Percentiles rank a stretch among this genome's conserved stretches.
Evolutionary conservation across 1,140 invertebrate genomes (phyloP).

Genomic region (Nautilus pompilius): DNA sequence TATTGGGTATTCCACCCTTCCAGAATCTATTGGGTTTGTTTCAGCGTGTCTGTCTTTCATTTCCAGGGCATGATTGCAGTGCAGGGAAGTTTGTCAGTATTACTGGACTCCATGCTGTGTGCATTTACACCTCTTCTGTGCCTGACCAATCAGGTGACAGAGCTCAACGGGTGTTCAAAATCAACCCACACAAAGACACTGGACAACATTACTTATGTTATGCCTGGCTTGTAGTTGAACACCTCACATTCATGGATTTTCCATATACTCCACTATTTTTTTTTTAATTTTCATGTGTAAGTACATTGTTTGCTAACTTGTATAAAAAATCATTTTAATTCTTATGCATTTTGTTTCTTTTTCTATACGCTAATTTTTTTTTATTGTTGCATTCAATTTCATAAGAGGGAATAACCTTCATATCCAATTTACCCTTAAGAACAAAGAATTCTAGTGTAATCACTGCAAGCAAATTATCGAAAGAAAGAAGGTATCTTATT

Average conservation of each 20-base stretch:
- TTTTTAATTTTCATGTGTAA: no score
- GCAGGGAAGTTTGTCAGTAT: constrained; percentile 88
- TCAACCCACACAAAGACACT: constrained; percentile 73
- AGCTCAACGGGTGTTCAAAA: constrained; percentile 68
- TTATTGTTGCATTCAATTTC: no score
- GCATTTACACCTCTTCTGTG: constrained; percentile 85
- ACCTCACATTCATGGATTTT: not conserved
- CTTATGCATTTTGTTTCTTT: no score
- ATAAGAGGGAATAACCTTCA: no score
- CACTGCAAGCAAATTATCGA: no score
- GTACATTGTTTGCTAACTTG: no score
- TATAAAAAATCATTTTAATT: no score
- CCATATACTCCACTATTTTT: no score
- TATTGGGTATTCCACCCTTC: not conserved
- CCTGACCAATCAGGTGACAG: constrained; percentile 79
- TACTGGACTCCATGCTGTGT: constrained; percentile 91
- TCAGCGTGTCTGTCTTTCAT: constrained; percentile 4
- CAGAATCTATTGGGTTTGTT: not conserved
- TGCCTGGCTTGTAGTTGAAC: constrained; percentile 80
- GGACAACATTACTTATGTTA: constrained; percentile 94
- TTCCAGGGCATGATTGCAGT: constrained; percentile 86
- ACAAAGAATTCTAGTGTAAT: no score
- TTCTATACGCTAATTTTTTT: no score
- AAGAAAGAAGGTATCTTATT: no score
- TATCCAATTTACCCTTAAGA: no score